phyloP scores from a whole-genome alignment of 2,888 invertebrate genomes.

The Noctua fimbriata region DNA sequence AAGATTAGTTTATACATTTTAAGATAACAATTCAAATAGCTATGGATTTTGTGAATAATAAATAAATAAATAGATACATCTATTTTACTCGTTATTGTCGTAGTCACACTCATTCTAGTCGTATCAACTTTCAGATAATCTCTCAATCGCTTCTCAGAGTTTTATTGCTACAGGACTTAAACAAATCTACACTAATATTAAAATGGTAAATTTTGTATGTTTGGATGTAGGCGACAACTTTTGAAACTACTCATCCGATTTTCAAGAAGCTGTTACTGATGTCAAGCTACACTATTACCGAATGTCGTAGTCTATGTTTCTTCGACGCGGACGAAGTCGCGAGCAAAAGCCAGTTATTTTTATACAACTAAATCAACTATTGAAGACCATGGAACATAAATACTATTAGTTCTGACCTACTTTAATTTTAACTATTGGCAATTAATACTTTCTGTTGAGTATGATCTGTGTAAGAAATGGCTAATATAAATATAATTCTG shows the following conservation, averaged over 20 bases:
- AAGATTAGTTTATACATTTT: too few relatives aligned
- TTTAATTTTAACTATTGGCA: neutral
- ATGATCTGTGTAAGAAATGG: neutral
- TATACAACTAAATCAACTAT: neutral
- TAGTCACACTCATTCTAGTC: neutral
- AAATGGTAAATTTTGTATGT: neutral
- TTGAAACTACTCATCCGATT: neutral
- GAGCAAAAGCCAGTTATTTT: neutral
- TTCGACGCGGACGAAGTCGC: neutral
- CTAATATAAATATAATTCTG: neutral
- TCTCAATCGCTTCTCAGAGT: neutral
- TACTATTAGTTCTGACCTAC: neutral
- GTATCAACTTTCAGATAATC: neutral
- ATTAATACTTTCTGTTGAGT: neutral
- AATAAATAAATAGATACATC: too few relatives aligned
- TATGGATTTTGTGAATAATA: too few relatives aligned
- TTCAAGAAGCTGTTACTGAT: neutral
- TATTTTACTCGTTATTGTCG: neutral
- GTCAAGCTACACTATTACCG: neutral
- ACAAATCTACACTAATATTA: neutral
- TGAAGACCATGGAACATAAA: neutral
- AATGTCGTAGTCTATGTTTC: neutral
- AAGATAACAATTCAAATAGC: too few relatives aligned
- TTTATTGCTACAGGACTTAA: neutral
- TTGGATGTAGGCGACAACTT: neutral